Evolutionary conservation across 2,888 invertebrate species (phyloP), one percentile per base, ranked within the genome.

Genomic region (Trimorus sp.): DNA sequence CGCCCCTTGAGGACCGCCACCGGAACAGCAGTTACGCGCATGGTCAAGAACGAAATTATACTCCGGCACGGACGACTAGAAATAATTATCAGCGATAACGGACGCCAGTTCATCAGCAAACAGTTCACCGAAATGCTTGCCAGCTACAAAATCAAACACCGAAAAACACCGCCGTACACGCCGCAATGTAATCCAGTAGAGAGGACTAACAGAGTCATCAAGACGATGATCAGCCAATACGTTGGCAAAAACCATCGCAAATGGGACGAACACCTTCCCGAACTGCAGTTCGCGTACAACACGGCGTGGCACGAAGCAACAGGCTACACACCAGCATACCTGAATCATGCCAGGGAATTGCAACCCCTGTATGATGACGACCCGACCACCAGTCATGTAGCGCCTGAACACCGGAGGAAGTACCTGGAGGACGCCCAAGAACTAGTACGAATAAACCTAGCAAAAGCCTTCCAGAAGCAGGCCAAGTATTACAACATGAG

Each of bases 181-280:
- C 45, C 45, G 45, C 45, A 45, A 12, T 45, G 45, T 7, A 45
- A 45, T 12, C 45, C 45, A 9, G 12, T 45, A 12, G 12, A 45
- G 6, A 9, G 45, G 12, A 45, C 86, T 0, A 91, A 90, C 66
- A 62, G 85, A 14, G 86, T 86, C 0, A 37, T 90, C 0, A 88
- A 89, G 62, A 89, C 89, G 0, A 90, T 91, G 87, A 85, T 90
- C 0, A 82, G 87, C 0, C 85, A 88, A 36, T 89, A 83, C 40
- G 85, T 89, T 5, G 79, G 83, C 0, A 53, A 77, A 0, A 78
- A 89, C 38, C 90, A 90, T 14, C 65, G 80, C 0, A 51, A 76
- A 0, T 88, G 88, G 87, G 86, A n/a, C 42, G 36, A 82, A 9
- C 38, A 78, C n/a, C 3, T 86, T 0, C 62, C 81, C 7, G 86